Evolutionary conservation across 2,113 vertebrate genomes (phyloP).

Genomic region (Saimiri boliviensis): DNA sequence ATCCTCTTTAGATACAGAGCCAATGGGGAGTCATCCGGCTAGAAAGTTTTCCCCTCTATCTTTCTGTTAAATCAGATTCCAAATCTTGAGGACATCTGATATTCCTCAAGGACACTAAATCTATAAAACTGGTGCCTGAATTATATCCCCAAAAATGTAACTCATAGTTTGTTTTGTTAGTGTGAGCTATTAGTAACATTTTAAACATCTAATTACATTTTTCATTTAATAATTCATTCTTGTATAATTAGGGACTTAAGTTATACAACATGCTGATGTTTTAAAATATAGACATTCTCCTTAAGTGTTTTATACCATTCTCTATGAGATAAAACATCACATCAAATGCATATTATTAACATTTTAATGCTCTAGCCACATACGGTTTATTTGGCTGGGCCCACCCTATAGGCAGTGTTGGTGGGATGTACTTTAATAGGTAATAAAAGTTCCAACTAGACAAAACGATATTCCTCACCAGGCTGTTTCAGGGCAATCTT

Average conservation of each 20-base stretch:
- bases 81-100: conserved; percentile 78
- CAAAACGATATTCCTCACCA: not conserved
- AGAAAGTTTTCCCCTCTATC: conserved; percentile 76
- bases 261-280: conserved; percentile 41
- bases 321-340: conserved; percentile 36
- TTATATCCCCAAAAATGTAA: conserved; percentile 68
- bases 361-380: not conserved
- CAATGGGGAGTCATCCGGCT: conserved; percentile 75
- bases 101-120: conserved; percentile 76
- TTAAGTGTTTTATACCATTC: conserved; percentile 67
- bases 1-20: conserved; percentile 78
- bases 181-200: conserved; percentile 78
- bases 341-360: conserved; percentile 19
- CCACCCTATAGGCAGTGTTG: not conserved
- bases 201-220: conserved; percentile 81
- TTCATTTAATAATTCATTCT: conserved; percentile 82
- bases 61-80: conserved; percentile 76
- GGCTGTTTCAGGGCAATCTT: not conserved
- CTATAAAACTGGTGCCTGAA: conserved; percentile 77
- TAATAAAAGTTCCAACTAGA: not conserved
- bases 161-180: conserved; percentile 80
- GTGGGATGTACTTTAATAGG: not conserved
- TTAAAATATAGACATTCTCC: conserved; percentile 69
- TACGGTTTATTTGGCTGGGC: not conserved
- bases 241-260: conserved; percentile 75